Percentiles rank a stretch among this genome's conserved stretches.
phyloP scores from a whole-genome alignment of 2,888 invertebrate genomes.

The Caenorhabditis sp. region DNA sequence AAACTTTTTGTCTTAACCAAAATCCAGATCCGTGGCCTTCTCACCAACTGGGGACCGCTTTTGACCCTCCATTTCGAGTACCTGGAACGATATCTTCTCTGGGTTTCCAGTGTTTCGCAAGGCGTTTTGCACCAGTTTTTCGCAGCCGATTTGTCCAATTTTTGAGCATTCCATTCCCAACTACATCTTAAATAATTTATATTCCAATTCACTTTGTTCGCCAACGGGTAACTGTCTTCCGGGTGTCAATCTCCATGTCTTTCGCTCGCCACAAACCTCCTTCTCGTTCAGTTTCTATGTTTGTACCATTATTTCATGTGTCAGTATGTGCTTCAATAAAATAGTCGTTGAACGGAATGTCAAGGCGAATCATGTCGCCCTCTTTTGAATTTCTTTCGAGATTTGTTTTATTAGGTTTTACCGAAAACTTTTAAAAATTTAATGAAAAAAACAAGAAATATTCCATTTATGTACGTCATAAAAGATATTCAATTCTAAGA shows the following conservation, averaged over 20 bases:
- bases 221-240: conserved; percentile 5
- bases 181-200: not conserved
- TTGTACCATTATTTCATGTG: too few relatives aligned
- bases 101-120: conserved; percentile 69
- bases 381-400: too few relatives aligned
- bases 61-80: conserved; percentile 77
- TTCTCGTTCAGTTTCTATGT: conserved; percentile 7
- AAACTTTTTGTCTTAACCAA: too few relatives aligned
- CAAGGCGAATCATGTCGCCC: too few relatives aligned
- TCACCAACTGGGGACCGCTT: conserved; percentile 76
- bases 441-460: too few relatives aligned
- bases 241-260: conserved; percentile 50
- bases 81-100: conserved; percentile 74
- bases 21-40: conserved; percentile 68
- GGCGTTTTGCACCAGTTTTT: conserved; percentile 69
- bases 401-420: too few relatives aligned
- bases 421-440: too few relatives aligned
- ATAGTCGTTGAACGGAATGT: too few relatives aligned
- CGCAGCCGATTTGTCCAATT: conserved; percentile 56
- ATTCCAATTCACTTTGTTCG: conserved; percentile 18
- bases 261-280: conserved; percentile 27
- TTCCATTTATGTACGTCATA: too few relatives aligned
- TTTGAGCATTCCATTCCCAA: conserved; percentile 22
- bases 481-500: too few relatives aligned
- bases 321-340: too few relatives aligned